Evolutionary conservation across 2,113 vertebrate genomes (phyloP).

Genomic region (Manacus vitellinus): DNA sequence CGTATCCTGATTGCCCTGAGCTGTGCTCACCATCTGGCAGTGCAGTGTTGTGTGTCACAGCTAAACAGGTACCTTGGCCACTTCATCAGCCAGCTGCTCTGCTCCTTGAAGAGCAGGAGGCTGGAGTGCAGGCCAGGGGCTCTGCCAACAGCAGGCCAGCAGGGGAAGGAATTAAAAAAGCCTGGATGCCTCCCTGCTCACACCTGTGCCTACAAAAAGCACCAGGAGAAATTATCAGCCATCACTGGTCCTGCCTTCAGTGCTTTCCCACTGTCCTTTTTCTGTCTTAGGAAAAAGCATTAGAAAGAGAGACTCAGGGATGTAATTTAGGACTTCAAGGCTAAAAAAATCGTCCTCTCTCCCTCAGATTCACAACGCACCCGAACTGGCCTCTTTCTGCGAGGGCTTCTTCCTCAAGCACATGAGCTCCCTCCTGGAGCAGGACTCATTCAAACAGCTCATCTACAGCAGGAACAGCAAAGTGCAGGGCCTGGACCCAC

Average conservation of each 20-base stretch:
- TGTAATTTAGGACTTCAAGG: not conserved
- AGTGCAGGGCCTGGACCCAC: constrained; percentile 82
- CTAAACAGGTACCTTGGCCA: not conserved
- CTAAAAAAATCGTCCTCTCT: not conserved
- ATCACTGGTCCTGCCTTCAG: not conserved
- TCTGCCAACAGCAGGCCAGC: constrained; percentile 25
- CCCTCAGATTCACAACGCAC: constrained; percentile 83
- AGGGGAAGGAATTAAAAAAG: not conserved
- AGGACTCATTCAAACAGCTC: constrained; percentile 86
- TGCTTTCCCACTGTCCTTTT: not conserved
- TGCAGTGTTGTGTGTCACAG: not conserved
- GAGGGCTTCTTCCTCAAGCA: constrained; percentile 95
- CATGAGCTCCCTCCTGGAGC: constrained; percentile 87
- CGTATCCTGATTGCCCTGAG: not conserved
- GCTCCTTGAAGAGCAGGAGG: not conserved
- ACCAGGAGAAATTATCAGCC: not conserved
- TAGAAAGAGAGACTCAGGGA: not conserved
- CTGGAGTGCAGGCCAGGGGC: not conserved
- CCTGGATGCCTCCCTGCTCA: not conserved
- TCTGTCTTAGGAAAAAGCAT: not conserved
- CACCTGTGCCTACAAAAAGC: not conserved
- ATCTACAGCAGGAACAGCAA: constrained; percentile 84
- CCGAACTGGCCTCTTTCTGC: constrained; percentile 87
- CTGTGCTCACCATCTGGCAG: not conserved
- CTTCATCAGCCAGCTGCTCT: constrained; percentile 46